Percentiles rank a stretch among this genome's conserved stretches.
Evolutionary conservation across 1,140 invertebrate species (phyloP).

Genomic region (Agrilus planipennis): DNA sequence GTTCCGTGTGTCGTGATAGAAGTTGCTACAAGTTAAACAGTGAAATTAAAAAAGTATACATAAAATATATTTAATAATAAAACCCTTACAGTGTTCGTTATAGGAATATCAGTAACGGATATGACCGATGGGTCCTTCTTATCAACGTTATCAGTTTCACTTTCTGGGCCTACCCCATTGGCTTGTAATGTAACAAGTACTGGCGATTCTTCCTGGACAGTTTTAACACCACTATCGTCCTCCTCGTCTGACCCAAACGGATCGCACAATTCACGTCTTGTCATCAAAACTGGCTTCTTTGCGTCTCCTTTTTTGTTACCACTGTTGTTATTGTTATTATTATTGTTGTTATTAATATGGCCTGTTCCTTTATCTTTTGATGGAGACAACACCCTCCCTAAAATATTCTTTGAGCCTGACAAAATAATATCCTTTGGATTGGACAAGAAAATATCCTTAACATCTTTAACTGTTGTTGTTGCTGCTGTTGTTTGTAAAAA

Average conservation of each 20-base stretch:
- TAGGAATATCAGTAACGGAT: conserved; percentile 31
- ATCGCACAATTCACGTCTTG: conserved; percentile 73
- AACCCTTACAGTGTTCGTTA: conserved; percentile 33
- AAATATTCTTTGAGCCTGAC: conserved; percentile 60
- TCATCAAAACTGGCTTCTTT: conserved; percentile 59
- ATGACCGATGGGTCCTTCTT: conserved; percentile 8
- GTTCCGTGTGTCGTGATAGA: conserved; percentile 66
- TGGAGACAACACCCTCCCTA: conserved; percentile 69
- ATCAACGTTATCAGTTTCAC: conserved; percentile 7
- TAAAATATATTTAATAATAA: too few relatives aligned
- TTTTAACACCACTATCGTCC: conserved; percentile 42
- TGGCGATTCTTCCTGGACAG: conserved; percentile 9
- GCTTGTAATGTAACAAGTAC: conserved; percentile 12
- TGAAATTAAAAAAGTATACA: conserved; percentile 12
- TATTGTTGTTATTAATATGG: conserved; percentile 15
- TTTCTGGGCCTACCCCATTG: conserved; percentile 16
- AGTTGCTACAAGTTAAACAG: conserved; percentile 43
- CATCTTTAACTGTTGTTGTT: conserved; percentile 46
- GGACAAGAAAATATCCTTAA: conserved; percentile 43
- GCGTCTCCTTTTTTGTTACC: conserved; percentile 26
- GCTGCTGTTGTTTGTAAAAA: too few relatives aligned
- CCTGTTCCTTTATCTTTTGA: conserved; percentile 47
- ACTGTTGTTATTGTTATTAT: too few relatives aligned
- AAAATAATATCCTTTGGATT: conserved; percentile 39
- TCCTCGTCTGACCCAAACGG: conserved; percentile 87